Conservation (phyloP, 2,113 vertebrate genomes). For the Scatophagus argus region DNA sequence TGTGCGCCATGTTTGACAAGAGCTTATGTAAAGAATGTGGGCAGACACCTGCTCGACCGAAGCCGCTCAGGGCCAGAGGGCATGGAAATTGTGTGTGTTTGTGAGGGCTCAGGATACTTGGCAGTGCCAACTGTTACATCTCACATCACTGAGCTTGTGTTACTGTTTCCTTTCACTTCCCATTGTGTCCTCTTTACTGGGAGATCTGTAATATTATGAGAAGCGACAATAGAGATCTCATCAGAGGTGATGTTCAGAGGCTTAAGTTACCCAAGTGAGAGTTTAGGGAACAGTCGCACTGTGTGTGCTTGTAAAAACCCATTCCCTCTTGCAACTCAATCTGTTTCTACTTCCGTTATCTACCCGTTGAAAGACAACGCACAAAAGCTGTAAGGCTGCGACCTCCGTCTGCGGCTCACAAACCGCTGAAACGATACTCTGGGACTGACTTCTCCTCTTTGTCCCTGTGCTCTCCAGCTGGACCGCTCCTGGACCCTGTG, state of each 20-base stretch:
- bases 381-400: conserved; percentile 63
- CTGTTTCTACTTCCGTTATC: conserved; percentile 68
- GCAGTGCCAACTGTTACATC: conserved; percentile 63
- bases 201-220: conserved; percentile 67
- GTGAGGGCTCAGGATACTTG: conserved; percentile 38
- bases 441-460: conserved; percentile 56
- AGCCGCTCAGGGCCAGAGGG: conserved; percentile 49
- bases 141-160: conserved; percentile 64
- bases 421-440: conserved; percentile 54
- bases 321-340: conserved; percentile 54
- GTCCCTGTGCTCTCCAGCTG: conserved; percentile 41
- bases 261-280: conserved; percentile 69
- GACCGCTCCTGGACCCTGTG: conserved; percentile 37
- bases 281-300: conserved; percentile 47
- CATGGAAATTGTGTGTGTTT: conserved; percentile 53
- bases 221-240: conserved; percentile 62
- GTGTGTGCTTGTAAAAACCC: conserved; percentile 40
- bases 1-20: conserved; percentile 71
- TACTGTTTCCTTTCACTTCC: conserved; percentile 61
- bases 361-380: conserved; percentile 38
- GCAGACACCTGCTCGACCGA: conserved; percentile 67
- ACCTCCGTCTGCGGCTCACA: conserved; percentile 48
- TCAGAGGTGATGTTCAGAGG: conserved; percentile 58
- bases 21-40: conserved; percentile 73
- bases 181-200: conserved; percentile 60